A percentile compares a stretch with the other conserved stretches of the same genome.
Conservation (phyloP, 2,113 vertebrate species). For the Ginglymostoma cirratum region DNA sequence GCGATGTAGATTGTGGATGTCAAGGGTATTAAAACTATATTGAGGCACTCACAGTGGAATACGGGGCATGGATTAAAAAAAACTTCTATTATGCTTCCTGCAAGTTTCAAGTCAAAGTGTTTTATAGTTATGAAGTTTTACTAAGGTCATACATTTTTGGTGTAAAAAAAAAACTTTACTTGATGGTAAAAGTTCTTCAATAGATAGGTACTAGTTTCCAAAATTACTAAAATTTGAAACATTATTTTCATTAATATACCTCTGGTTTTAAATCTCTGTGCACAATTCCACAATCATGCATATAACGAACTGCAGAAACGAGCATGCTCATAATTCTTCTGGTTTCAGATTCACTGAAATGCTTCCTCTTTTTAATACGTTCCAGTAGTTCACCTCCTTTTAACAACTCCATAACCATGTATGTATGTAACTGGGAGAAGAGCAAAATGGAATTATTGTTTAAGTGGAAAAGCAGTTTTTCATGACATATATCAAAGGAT, state of each 20-base stretch:
- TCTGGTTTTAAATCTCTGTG: conserved; percentile 35
- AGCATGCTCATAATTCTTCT: conserved; percentile 21
- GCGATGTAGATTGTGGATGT: too few species aligned
- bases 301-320: conserved; percentile 28
- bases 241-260: neutral
- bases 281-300: conserved; percentile 31
- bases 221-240: neutral
- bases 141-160: too few species aligned
- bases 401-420: conserved; percentile 16
- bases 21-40: too few species aligned
- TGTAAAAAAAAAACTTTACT: neutral
- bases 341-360: conserved; percentile 32
- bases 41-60: too few species aligned
- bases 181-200: neutral
- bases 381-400: conserved; percentile 20
- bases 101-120: too few species aligned
- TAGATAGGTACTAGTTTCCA: neutral
- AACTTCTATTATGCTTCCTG: too few species aligned
- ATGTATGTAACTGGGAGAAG: conserved; percentile 22
- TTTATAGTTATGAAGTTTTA: too few species aligned
- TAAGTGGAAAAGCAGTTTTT: neutral
- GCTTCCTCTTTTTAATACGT: conserved; percentile 29
- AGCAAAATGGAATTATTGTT: neutral
- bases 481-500: neutral
- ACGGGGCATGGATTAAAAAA: too few species aligned